Conservation (phyloP, 2,113 vertebrate genomes). For the Podarcis raffonei region DNA sequence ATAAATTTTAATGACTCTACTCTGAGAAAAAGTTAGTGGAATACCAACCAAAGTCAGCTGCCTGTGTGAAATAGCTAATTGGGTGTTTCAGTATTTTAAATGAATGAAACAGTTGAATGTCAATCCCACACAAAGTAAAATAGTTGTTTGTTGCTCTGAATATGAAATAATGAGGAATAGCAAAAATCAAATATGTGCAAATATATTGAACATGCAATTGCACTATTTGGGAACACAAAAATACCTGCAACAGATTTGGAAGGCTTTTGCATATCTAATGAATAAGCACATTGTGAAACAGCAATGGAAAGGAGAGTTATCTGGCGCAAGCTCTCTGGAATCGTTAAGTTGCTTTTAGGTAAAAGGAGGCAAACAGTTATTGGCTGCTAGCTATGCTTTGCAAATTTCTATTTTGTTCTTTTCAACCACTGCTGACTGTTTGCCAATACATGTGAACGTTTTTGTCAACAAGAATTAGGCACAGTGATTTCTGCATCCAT, state of each 20-base stretch:
- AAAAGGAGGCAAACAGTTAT: constrained; percentile 59
- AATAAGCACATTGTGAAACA: background rate
- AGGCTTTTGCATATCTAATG: background rate
- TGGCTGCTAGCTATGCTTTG: constrained; percentile 52
- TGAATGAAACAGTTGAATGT: no score
- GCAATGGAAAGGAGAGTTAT: constrained; percentile 1
- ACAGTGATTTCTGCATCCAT: constrained; percentile 56
- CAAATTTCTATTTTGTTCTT: constrained; percentile 50
- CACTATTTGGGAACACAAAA: background rate
- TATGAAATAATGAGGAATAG: background rate
- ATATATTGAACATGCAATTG: background rate
- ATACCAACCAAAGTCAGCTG: no score
- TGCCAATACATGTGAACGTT: constrained; percentile 62
- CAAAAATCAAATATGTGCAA: background rate
- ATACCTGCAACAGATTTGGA: constrained; percentile 2
- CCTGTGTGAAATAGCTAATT: no score
- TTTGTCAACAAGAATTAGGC: constrained; percentile 70
- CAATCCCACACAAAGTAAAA: no score
- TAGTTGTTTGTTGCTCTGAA: no score
- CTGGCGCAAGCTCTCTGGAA: constrained; percentile 41
- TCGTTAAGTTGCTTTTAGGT: constrained; percentile 15
- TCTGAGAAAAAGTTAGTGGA: no score
- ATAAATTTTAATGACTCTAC: no score
- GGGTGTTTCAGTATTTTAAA: no score
- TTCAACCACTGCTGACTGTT: constrained; percentile 56